A percentile compares a stretch with the other conserved stretches of the same genome.
Evolutionary conservation across 1,140 invertebrate genomes (phyloP).

Genomic region (Trinorchestia longiramus): DNA sequence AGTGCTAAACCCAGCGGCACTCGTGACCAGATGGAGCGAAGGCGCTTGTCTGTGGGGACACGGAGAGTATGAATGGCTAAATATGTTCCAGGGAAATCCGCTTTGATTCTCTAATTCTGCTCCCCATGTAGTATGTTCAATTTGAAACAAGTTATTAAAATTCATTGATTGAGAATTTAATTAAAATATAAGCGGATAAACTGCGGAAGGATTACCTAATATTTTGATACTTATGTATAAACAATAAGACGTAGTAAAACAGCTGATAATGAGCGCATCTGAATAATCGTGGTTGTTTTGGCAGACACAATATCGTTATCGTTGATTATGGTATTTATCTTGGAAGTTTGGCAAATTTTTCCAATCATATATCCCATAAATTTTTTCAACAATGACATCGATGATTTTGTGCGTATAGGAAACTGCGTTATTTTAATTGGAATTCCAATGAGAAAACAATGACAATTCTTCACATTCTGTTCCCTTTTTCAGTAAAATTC

Average conservation of each 20-base stretch:
- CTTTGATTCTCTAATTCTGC: neutral
- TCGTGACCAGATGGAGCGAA: neutral
- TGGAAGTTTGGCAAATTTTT: neutral
- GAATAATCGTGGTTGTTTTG: neutral
- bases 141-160: neutral
- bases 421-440: neutral
- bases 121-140: neutral
- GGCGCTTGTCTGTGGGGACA: neutral
- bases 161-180: neutral
- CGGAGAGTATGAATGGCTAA: neutral
- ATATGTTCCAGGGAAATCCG: neutral
- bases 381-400: too few species aligned
- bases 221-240: neutral
- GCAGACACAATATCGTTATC: neutral
- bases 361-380: neutral
- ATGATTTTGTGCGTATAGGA: neutral
- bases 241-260: neutral
- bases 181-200: neutral
- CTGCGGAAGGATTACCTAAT: neutral
- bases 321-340: neutral
- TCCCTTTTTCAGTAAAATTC: too few species aligned
- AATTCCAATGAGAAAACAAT: too few species aligned
- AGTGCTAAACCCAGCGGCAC: neutral
- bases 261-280: neutral
- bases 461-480: too few species aligned